Evolutionary conservation across 2,797 vertebrate genomes (phyloP).

Genomic region (Oreortyx pictus): DNA sequence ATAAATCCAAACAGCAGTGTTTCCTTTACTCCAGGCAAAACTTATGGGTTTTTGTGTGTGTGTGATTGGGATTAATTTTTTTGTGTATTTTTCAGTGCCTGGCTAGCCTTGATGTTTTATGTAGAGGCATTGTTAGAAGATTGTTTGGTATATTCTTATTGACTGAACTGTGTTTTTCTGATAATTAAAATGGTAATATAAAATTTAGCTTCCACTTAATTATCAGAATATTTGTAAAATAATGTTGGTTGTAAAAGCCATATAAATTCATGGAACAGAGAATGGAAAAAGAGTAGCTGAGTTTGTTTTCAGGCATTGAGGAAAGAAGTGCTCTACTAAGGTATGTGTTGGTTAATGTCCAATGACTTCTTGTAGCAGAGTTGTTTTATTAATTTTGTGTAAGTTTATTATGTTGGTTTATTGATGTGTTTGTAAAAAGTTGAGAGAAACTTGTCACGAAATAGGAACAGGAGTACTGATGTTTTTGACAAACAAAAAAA

Average conservation of each 20-base stretch:
- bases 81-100: not conserved
- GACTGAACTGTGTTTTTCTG: constrained; percentile 26
- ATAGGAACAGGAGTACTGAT: not conserved
- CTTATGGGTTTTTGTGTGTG: not conserved
- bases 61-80: not conserved
- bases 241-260: not conserved
- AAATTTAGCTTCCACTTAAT: not conserved
- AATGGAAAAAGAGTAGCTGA: not conserved
- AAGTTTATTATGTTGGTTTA: not conserved
- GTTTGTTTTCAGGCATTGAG: not conserved
- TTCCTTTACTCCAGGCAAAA: constrained; percentile 20
- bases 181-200: not conserved
- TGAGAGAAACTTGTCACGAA: not conserved
- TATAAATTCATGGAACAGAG: not conserved
- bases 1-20: not conserved
- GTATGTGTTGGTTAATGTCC: not conserved
- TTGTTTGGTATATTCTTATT: constrained; percentile 24
- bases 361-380: not conserved
- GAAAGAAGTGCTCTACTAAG: not conserved
- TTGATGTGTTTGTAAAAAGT: not conserved
- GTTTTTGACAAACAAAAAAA: not conserved
- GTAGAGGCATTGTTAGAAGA: constrained; percentile 28
- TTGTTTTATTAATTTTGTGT: not conserved
- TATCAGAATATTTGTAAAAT: not conserved
- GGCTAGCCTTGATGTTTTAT: constrained; percentile 27